A percentile compares a stretch with the other conserved stretches of the same genome.
These are phyloP conservation scores for Papilio polyxenes DNA, from an alignment of 1,140 invertebrate genomes.

Conservation along the genomic window DNA sequence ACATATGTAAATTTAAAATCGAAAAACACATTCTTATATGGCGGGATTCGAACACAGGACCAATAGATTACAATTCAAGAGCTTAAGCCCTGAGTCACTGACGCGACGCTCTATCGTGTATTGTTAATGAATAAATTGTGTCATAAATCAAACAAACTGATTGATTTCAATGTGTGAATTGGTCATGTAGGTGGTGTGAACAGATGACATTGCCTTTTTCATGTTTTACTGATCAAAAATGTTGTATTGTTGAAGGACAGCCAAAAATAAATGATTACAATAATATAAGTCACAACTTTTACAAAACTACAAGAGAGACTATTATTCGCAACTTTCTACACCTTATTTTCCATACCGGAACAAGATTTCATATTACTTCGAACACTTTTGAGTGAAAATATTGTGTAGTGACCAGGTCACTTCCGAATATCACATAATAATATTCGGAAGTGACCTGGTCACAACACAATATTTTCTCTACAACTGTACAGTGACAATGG, in stretches of 20 bases:
- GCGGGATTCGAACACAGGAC: neutral
- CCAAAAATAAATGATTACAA: no score
- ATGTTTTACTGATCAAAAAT: neutral
- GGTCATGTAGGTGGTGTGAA: neutral
- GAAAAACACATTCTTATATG: no score
- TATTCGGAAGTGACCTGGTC: slow-evolving; percentile 17
- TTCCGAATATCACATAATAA: slow-evolving; percentile 6
- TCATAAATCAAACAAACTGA: neutral
- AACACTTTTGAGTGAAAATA: neutral
- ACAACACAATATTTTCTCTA: neutral
- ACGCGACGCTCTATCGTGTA: neutral
- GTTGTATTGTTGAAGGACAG: neutral
- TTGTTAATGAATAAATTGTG: neutral
- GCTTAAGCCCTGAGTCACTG: no score
- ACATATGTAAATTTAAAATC: neutral
- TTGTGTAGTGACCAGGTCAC: neutral
- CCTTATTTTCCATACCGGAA: neutral
- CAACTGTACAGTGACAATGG: neutral
- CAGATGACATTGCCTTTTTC: neutral
- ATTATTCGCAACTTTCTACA: no score
- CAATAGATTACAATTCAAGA: neutral
- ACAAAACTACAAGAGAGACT: no score
- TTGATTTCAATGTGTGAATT: neutral
- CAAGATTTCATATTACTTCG: neutral
- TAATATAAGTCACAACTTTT: no score